Base-by-base conservation (phyloP, 2,888 invertebrate genomes). In the Eristalinus aeneus region DNA sequence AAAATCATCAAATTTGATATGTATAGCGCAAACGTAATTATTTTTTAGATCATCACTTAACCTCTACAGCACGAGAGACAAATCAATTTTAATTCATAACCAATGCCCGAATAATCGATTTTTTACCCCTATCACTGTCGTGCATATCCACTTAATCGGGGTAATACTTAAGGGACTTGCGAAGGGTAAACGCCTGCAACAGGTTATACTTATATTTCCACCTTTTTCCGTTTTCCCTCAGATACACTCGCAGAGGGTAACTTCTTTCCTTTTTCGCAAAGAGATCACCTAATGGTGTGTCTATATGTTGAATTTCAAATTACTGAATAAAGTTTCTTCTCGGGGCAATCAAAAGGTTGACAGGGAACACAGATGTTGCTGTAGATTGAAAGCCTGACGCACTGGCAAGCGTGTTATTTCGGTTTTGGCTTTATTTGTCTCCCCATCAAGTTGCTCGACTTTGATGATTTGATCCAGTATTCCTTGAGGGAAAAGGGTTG, bases 321-420 rank as follows among this genome's bases (percentile, higher is more conserved):
- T 63, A 31, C 39, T 77, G 61, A 77, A 72, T 32, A 56, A 72
- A 77, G 46, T 54, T 82, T 58, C n/a, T 77, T 71, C 56, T 63
- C 56, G 10, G 12, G 77, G 71, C 53, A 65, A 81, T 76, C 69
- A 71, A 72, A 77, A 61, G 39, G 56, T 83, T 78, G 78, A 83
- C 67, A 83, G 73, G 78, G 46, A 16, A n/a, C 46, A 16, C 46
- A 46, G 46, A 46, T 46, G 46, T 46, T 46, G 16, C 16, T 46
- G 46, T 46, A 46, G 46, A 46, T 46, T 46, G 46, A 46, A 46
- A 46, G 6, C 16, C 8, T 46, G 46, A 6, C 16, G n/a, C 46
- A 16, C 16, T 16, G 46, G 46, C 8, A 46, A 46, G 16, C 46
- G 16, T 46, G n/a, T n/a, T 39, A 58, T 75, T 69, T 69, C 58